Percentiles rank a stretch among this genome's conserved stretches.
These are phyloP conservation scores for Tetramorium simillimum DNA, from an alignment of 1,140 invertebrate genomes.

Conservation along the genomic window DNA sequence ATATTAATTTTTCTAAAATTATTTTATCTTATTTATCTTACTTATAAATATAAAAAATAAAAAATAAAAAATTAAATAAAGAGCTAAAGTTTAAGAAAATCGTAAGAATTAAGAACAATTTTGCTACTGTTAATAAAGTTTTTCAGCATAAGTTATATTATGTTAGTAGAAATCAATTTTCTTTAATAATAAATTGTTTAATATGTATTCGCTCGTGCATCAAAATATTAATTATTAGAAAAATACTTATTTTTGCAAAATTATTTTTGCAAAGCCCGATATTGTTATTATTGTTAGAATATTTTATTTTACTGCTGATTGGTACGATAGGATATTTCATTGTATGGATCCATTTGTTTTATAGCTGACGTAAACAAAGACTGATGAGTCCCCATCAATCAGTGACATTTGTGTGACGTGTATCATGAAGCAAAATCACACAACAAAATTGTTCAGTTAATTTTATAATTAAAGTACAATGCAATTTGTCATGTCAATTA, in stretches of 20 bases:
- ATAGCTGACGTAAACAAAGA: constrained; percentile 25
- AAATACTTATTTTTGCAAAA: background rate
- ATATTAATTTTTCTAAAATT: background rate
- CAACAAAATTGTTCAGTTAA: constrained; percentile 30
- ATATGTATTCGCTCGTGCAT: background rate
- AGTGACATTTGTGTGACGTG: constrained; percentile 12
- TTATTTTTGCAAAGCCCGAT: background rate
- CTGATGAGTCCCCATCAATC: constrained; percentile 27
- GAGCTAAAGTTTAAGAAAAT: background rate
- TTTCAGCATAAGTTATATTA: background rate
- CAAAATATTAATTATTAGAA: background rate
- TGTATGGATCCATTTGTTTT: constrained; percentile 1
- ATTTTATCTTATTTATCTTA: background rate
- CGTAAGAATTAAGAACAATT: background rate
- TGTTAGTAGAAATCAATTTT: background rate
- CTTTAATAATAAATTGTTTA: background rate
- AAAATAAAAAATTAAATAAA: background rate
- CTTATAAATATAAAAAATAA: background rate
- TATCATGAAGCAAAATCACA: background rate
- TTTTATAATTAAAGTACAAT: background rate
- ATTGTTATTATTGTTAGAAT: background rate
- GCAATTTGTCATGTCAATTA: background rate
- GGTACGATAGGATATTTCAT: constrained; percentile 1
- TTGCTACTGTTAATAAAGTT: background rate
- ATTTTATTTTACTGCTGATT: constrained; percentile 7